phyloP scores from a whole-genome alignment of 30 jellyfish, hydroid and myxozoan genomes.

The Aurelia sp. region DNA sequence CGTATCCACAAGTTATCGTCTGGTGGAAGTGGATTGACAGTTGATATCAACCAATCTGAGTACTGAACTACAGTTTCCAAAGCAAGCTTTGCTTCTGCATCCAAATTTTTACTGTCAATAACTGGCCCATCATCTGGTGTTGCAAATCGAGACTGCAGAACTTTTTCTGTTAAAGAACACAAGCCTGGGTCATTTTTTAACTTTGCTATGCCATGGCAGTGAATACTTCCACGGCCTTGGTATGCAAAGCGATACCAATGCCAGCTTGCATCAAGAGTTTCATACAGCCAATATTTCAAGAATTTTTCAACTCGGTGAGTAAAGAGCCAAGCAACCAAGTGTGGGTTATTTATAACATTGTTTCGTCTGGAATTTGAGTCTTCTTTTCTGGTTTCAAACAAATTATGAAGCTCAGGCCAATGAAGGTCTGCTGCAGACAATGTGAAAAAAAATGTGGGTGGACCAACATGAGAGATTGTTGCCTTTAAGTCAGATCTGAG shows the following conservation, averaged over 20 bases:
- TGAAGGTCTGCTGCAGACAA: constrained; percentile 19
- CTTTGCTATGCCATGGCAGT: constrained; percentile 18
- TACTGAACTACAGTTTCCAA: not conserved
- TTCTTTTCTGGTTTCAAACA: not conserved
- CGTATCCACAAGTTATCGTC: not conserved
- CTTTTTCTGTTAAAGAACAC: not conserved
- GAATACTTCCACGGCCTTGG: no score
- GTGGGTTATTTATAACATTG: constrained; percentile 7
- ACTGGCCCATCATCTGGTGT: not conserved
- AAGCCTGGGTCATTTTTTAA: not conserved
- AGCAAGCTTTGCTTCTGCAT: constrained; percentile 16
- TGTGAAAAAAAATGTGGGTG: constrained; percentile 32
- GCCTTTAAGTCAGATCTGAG: constrained; percentile 27
- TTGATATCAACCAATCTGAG: not conserved
- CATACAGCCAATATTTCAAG: no score
- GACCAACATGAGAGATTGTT: constrained; percentile 10
- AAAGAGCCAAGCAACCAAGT: constrained; percentile 28
- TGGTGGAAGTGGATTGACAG: not conserved
- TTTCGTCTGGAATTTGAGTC: not conserved
- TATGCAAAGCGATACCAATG: no score
- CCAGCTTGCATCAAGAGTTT: no score
- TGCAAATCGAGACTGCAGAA: not conserved
- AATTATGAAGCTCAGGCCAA: not conserved
- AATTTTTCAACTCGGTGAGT: constrained; percentile 27
- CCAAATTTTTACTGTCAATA: no score